Evolutionary conservation across 2,888 invertebrate species (phyloP).

Genomic region (Scaptomyza cyrtandrae): DNA sequence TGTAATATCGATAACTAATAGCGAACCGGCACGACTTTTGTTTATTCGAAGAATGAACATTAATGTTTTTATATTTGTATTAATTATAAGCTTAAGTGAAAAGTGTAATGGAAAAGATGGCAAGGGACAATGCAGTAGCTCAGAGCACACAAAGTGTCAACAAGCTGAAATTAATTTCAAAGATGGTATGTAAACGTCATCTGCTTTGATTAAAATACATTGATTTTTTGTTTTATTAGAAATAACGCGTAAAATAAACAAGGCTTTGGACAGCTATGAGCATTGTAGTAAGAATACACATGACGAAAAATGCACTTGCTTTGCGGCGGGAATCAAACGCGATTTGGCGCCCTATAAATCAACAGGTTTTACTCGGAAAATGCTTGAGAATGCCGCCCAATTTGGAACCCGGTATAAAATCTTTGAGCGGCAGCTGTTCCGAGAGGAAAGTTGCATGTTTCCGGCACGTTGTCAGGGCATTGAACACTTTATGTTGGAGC

Average conservation of each 20-base stretch:
- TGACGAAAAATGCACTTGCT: slow-evolving; percentile 87
- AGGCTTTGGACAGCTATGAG: slow-evolving; percentile 85
- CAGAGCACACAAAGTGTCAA: background rate
- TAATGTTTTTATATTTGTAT: slow-evolving; percentile 36
- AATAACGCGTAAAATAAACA: slow-evolving; percentile 85
- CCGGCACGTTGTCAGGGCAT: slow-evolving; percentile 95
- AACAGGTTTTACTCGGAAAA: slow-evolving; percentile 88
- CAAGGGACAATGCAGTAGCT: background rate
- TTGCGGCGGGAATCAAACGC: slow-evolving; percentile 87
- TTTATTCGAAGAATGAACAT: slow-evolving; percentile 49
- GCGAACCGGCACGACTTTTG: too few relatives aligned
- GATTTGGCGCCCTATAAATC: slow-evolving; percentile 89
- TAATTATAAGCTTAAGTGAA: slow-evolving; percentile 32
- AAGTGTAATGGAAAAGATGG: slow-evolving; percentile 19
- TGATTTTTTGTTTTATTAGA: slow-evolving; percentile 30
- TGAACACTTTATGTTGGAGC: slow-evolving; percentile 92
- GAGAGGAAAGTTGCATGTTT: slow-evolving; percentile 95
- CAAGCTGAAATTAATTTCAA: background rate
- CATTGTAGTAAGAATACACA: slow-evolving; percentile 85
- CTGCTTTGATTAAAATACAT: background rate
- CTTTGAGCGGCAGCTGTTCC: slow-evolving; percentile 91
- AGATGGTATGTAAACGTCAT: slow-evolving; percentile 33
- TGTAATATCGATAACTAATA: too few relatives aligned
- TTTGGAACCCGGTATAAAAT: slow-evolving; percentile 94
- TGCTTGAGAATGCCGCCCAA: slow-evolving; percentile 86